A percentile compares a stretch with the other conserved stretches of the same genome.
phyloP scores from a whole-genome alignment of 2,888 invertebrate species.

The Lymantria dispar region DNA sequence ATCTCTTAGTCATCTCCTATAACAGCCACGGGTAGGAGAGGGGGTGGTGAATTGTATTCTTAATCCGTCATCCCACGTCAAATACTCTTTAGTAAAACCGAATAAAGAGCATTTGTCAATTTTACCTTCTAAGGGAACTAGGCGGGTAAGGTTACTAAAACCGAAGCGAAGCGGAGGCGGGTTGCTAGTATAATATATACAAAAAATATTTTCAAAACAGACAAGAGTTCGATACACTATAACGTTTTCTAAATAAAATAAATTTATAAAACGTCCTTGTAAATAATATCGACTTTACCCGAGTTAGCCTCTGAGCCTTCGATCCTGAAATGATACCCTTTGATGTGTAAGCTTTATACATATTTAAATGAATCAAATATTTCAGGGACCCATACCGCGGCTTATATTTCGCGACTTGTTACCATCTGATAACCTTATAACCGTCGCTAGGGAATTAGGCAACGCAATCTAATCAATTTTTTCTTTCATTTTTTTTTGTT shows the following conservation, averaged over 20 bases:
- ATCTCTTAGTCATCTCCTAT: no score
- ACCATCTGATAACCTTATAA: not conserved
- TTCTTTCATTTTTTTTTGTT: not conserved
- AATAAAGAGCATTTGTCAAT: no score
- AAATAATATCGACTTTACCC: slow-evolving; percentile 20
- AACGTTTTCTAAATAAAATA: slow-evolving; percentile 20
- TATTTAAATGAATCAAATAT: slow-evolving; percentile 55
- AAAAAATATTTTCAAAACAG: not conserved
- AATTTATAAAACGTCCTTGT: slow-evolving; percentile 17
- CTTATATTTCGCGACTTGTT: slow-evolving; percentile 18
- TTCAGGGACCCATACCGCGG: slow-evolving; percentile 24
- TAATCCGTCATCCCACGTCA: no score
- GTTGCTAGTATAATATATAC: no score
- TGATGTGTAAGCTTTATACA: slow-evolving; percentile 48
- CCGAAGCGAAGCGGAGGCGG: no score
- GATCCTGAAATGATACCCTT: slow-evolving; percentile 41
- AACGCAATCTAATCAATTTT: not conserved
- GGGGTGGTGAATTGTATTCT: no score
- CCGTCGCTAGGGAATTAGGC: not conserved
- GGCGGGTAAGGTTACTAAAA: no score
- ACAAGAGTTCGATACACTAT: not conserved
- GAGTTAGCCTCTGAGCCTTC: slow-evolving; percentile 24
- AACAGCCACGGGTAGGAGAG: no score
- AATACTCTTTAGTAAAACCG: no score
- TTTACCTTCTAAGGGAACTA: no score